Conservation (phyloP, 2,797 vertebrate species). For the Borostomias antarcticus region DNA sequence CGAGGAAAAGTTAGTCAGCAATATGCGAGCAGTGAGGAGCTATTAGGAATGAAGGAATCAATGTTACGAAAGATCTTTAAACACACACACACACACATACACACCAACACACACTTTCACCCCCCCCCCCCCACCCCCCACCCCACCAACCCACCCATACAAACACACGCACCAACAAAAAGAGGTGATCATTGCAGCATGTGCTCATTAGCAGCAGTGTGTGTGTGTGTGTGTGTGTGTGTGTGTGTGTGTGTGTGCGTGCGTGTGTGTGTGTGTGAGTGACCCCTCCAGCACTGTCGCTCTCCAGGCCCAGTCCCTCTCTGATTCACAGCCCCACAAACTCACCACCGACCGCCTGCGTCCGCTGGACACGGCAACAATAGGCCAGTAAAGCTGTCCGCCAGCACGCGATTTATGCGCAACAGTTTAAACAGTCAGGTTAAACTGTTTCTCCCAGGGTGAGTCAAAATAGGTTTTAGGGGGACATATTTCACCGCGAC, state of each 20-base stretch:
- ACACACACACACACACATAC: not conserved
- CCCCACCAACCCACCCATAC: not conserved
- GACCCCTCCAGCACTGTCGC: conserved; percentile 23
- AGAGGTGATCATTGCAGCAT: conserved; percentile 6
- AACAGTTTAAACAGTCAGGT: conserved; percentile 51
- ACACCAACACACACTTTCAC: not conserved
- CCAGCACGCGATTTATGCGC: conserved; percentile 66
- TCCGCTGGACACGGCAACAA: conserved; percentile 70
- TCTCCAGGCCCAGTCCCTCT: not conserved
- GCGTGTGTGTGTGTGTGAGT: conserved; percentile 38
- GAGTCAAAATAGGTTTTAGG: conserved; percentile 26
- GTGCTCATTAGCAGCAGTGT: conserved; percentile 28
- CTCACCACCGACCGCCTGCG: conserved; percentile 52
- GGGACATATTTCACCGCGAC: conserved; percentile 31
- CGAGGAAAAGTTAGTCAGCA: no score
- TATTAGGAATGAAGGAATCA: not conserved
- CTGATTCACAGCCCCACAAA: conserved; percentile 63
- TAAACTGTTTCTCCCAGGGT: conserved; percentile 42
- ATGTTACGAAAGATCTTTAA: conserved; percentile 10
- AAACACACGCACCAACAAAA: not conserved
- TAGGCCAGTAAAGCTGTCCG: conserved; percentile 77
- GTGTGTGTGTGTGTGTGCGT: conserved; percentile 32
- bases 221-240: not conserved
- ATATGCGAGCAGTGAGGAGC: no score
- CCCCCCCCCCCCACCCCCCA: no score